Evolutionary conservation across 2,797 vertebrate species (phyloP).

Genomic region (Phrynocephalus guinanensis): DNA sequence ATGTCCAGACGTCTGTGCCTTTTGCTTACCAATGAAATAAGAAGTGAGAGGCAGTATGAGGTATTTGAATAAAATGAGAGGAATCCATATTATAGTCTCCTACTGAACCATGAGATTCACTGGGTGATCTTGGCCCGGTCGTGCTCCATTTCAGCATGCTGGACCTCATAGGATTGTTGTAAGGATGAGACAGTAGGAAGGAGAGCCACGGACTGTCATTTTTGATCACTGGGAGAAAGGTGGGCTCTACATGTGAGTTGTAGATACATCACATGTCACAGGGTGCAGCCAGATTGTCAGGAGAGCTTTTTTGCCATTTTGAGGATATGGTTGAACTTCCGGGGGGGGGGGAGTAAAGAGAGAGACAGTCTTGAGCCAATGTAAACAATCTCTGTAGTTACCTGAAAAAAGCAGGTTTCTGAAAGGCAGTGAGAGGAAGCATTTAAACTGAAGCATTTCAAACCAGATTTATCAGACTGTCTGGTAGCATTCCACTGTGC

Average conservation of each 20-base stretch:
- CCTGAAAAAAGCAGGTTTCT: constrained; percentile 21
- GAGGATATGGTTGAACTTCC: not conserved
- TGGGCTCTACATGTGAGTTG: too few species aligned
- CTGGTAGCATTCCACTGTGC: constrained; percentile 4
- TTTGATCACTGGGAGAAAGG: not conserved
- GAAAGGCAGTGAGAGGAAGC: constrained; percentile 24
- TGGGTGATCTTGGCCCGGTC: not conserved
- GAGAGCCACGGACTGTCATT: not conserved
- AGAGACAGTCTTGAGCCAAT: not conserved
- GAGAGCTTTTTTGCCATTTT: not conserved
- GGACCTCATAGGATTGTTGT: not conserved
- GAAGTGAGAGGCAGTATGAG: not conserved
- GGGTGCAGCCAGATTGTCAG: not conserved
- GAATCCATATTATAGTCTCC: not conserved
- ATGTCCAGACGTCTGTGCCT: not conserved
- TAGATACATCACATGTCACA: too few species aligned
- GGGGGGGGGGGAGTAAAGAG: too few species aligned
- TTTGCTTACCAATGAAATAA: not conserved
- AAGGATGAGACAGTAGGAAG: not conserved
- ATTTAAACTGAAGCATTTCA: constrained; percentile 40
- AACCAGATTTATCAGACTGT: constrained; percentile 5
- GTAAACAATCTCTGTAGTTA: constrained; percentile 9
- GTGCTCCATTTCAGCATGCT: not conserved
- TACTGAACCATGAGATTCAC: not conserved
- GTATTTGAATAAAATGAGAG: not conserved